Evolutionary conservation across 2,888 invertebrate genomes (phyloP).

Genomic region (Mimachlamys varia): DNA sequence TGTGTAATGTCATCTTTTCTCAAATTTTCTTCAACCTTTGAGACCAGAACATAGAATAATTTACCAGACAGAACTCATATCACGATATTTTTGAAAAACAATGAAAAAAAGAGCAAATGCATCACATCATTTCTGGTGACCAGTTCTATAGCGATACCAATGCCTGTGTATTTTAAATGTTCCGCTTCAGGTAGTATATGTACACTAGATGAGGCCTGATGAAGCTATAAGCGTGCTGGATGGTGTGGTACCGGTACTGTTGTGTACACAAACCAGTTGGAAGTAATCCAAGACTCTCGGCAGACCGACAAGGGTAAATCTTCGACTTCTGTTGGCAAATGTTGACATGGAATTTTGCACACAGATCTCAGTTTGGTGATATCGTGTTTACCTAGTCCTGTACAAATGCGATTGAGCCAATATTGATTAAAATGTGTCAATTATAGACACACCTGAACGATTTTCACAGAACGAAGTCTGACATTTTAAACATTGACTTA

Average conservation of each 20-base stretch:
- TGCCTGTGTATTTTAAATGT: too few species aligned
- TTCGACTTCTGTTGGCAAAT: conserved; percentile 1
- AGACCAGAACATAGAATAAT: too few species aligned
- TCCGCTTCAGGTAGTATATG: too few species aligned
- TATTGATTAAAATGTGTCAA: conserved; percentile 20
- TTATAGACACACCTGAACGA: conserved; percentile 13
- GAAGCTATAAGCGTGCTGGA: too few species aligned
- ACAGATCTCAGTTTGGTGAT: not conserved
- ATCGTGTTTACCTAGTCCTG: not conserved
- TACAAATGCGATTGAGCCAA: conserved; percentile 23
- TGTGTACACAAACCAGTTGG: not conserved
- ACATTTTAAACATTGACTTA: conserved; percentile 21
- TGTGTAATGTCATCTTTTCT: too few species aligned
- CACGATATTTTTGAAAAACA: too few species aligned
- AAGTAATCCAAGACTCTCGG: not conserved
- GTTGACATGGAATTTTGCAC: conserved; percentile 7
- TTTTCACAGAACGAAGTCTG: not conserved
- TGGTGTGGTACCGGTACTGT: not conserved
- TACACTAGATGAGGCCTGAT: too few species aligned
- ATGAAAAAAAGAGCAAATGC: too few species aligned
- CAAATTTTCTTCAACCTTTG: too few species aligned
- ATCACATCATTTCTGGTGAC: too few species aligned
- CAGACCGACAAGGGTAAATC: not conserved
- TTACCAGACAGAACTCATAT: too few species aligned
- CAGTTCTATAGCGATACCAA: too few species aligned